A percentile compares a stretch with the other conserved stretches of the same genome.
Evolutionary conservation across 2,113 vertebrate species (phyloP).

Genomic region (Sitta europaea): DNA sequence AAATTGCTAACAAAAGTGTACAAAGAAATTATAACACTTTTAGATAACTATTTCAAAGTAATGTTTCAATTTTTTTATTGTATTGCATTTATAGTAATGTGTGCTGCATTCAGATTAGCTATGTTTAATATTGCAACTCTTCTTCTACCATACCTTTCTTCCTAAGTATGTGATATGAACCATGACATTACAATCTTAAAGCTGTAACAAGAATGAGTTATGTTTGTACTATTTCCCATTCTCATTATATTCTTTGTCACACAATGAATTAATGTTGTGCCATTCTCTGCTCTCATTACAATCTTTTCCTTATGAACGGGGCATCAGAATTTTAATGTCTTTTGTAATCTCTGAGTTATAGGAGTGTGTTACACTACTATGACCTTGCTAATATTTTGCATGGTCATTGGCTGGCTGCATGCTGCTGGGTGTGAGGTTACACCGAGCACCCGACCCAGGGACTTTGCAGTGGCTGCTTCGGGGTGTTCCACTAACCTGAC

Average conservation of each 20-base stretch:
- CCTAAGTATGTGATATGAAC: slow-evolving; percentile 80
- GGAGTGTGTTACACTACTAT: slow-evolving; percentile 71
- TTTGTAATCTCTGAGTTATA: slow-evolving; percentile 80
- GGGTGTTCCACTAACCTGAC: slow-evolving; percentile 27
- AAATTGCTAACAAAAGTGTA: slow-evolving; percentile 2
- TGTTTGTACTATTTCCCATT: slow-evolving; percentile 84
- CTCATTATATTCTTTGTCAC: slow-evolving; percentile 85
- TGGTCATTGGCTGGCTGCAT: slow-evolving; percentile 66
- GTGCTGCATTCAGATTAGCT: slow-evolving; percentile 65
- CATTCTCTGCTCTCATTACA: slow-evolving; percentile 82
- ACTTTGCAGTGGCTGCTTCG: slow-evolving; percentile 8
- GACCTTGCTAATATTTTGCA: slow-evolving; percentile 79
- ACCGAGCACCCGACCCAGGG: slow-evolving; percentile 58
- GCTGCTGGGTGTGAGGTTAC: slow-evolving; percentile 39
- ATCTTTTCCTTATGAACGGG: slow-evolving; percentile 83
- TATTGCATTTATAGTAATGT: slow-evolving; percentile 55
- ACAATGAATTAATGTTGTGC: slow-evolving; percentile 84
- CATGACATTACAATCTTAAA: slow-evolving; percentile 85
- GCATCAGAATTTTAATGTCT: slow-evolving; percentile 82
- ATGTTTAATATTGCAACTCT: slow-evolving; percentile 54
- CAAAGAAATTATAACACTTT: slow-evolving; percentile 33
- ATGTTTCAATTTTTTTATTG: slow-evolving; percentile 10
- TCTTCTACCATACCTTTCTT: slow-evolving; percentile 70
- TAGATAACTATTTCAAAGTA: slow-evolving; percentile 25
- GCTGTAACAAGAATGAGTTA: slow-evolving; percentile 83